phyloP scores from a whole-genome alignment of 1,140 invertebrate species.

The Drosophila repletoides region DNA sequence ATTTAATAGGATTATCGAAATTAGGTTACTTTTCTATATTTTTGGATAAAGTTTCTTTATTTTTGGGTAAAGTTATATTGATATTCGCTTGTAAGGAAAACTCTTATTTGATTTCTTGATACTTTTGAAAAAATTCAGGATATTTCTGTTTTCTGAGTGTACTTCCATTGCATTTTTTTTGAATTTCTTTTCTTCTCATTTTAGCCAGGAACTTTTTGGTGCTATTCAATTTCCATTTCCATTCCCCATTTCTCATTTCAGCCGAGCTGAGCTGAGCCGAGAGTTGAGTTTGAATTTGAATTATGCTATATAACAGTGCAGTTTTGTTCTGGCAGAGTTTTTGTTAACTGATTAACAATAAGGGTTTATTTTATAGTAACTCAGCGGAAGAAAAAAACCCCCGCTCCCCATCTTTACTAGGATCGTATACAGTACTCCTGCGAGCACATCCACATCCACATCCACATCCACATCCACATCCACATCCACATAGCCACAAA shows the following conservation, averaged over 20 bases:
- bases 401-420: no score
- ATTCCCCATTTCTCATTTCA: conserved; percentile 36
- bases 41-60: no score
- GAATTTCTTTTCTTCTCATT: conserved; percentile 15
- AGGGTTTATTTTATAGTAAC: conserved; percentile 47
- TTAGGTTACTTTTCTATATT: no score
- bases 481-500: conserved; percentile 10
- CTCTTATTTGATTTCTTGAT: no score
- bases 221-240: conserved; percentile 52
- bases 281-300: no score
- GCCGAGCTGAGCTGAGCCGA: conserved; percentile 24
- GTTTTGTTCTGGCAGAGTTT: conserved; percentile 54
- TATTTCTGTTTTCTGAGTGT: no score
- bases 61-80: no score
- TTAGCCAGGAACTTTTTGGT: conserved; percentile 56
- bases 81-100: no score
- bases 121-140: no score
- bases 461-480: neutral
- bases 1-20: no score
- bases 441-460: neutral
- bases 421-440: no score
- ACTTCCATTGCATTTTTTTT: conserved; percentile 12
- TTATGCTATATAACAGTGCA: conserved; percentile 50
- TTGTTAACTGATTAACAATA: conserved; percentile 76
- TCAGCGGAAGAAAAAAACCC: no score